These are phyloP conservation scores for Calycopis cecrops DNA, from an alignment of 1,140 invertebrate genomes.

Conservation along the genomic window DNA sequence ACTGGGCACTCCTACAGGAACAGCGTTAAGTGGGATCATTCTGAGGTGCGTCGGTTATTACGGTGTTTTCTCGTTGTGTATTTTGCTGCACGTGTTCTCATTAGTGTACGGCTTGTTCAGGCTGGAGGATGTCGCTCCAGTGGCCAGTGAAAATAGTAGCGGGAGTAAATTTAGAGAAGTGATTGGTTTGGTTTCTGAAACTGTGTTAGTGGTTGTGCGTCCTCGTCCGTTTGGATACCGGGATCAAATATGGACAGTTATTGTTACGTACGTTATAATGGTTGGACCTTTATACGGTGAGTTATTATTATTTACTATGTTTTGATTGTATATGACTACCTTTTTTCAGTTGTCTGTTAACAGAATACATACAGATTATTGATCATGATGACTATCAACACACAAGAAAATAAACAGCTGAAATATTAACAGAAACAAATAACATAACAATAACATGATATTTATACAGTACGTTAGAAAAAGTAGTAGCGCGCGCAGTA, in stretches of 20 bases:
- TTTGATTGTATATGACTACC: no score
- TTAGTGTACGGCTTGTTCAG: constrained; percentile 55
- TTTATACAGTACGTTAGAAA: no score
- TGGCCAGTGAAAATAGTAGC: constrained; percentile 24
- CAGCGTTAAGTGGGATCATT: constrained; percentile 58
- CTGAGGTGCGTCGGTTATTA: constrained; percentile 55
- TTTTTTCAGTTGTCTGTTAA: no score
- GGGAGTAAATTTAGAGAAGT: constrained; percentile 39
- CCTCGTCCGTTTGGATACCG: constrained; percentile 55
- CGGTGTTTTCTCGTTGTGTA: constrained; percentile 56
- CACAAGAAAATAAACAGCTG: no score
- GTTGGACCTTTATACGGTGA: constrained; percentile 74
- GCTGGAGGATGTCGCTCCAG: constrained; percentile 48
- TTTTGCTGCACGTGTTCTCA: constrained; percentile 42
- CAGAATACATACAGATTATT: no score
- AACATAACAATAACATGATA: no score
- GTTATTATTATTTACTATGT: constrained; percentile 22
- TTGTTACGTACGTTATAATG: constrained; percentile 68
- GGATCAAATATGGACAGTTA: constrained; percentile 60
- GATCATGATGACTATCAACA: no score
- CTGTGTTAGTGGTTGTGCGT: constrained; percentile 65
- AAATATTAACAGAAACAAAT: no score
- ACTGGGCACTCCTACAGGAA: constrained; percentile 65
- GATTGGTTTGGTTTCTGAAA: constrained; percentile 62
- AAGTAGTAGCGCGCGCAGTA: no score